Conservation (phyloP, 2,797 vertebrate genomes). For the Ptychadena robeensis region DNA sequence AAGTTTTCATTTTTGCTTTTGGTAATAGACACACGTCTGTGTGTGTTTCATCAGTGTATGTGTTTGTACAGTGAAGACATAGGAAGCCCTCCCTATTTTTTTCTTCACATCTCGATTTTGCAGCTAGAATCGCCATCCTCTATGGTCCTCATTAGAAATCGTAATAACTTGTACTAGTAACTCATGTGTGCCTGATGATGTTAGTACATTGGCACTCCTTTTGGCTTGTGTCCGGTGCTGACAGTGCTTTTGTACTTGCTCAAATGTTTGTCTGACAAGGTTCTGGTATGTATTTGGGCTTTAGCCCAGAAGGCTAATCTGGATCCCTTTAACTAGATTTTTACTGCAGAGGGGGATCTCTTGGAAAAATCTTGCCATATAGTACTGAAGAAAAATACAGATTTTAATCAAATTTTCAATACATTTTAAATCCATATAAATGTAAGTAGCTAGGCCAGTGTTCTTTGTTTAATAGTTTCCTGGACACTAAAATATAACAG, state of each 20-base stretch:
- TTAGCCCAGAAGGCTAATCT: conserved; percentile 32
- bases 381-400: not conserved
- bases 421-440: not conserved
- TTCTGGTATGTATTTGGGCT: conserved; percentile 28
- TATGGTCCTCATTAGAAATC: not conserved
- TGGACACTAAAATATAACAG: conserved; percentile 7
- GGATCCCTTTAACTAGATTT: conserved; percentile 5
- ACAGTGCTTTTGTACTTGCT: conserved; percentile 25
- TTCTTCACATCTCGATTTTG: not conserved
- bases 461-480: conserved; percentile 11
- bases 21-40: not conserved
- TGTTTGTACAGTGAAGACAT: not conserved
- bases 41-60: not conserved
- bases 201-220: not conserved
- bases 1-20: conserved; percentile 16
- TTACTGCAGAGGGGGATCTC: not conserved
- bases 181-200: conserved; percentile 14
- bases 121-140: not conserved
- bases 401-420: not conserved
- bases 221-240: conserved; percentile 5
- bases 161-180: conserved; percentile 13
- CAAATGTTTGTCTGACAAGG: conserved; percentile 32
- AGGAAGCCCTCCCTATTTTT: not conserved
- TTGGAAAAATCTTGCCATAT: not conserved
- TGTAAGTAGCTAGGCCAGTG: not conserved